These are phyloP conservation scores for Ambastaia sidthimunki DNA, from an alignment of 2,797 vertebrate genomes.

Conservation along the genomic window DNA sequence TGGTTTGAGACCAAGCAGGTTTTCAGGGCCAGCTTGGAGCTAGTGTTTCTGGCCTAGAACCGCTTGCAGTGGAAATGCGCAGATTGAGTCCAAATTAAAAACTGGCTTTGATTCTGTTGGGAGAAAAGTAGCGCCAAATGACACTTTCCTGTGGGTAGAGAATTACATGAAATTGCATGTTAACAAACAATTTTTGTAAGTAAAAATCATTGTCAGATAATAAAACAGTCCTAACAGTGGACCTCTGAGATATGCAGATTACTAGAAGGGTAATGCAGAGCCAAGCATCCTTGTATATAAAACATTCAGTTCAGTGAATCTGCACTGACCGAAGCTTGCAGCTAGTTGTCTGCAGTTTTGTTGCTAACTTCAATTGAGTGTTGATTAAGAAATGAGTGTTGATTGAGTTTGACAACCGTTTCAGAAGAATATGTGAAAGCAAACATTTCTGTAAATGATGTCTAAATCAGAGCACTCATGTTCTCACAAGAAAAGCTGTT, in stretches of 20 bases:
- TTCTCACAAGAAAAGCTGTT: constrained; percentile 3
- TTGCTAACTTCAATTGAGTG: constrained; percentile 5
- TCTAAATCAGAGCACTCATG: constrained; percentile 34
- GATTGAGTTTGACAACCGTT: constrained; percentile 24
- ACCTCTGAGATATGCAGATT: not conserved
- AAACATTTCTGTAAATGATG: constrained; percentile 16
- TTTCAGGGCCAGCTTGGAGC: not conserved
- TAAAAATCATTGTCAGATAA: constrained; percentile 11
- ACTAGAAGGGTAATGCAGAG: too few species aligned
- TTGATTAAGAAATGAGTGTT: not conserved
- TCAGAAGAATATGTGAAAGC: constrained; percentile 20
- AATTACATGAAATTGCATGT: constrained; percentile 21
- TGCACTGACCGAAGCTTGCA: not conserved
- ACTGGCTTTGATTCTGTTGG: not conserved
- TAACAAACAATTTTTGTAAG: not conserved
- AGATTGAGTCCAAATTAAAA: not conserved
- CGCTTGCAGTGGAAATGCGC: not conserved
- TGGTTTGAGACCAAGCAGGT: not conserved
- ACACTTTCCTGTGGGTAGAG: not conserved
- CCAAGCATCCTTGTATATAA: not conserved
- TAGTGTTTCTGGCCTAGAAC: not conserved
- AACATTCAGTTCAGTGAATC: not conserved
- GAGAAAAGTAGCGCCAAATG: not conserved
- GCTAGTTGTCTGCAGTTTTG: not conserved
- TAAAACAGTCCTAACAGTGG: not conserved